Base-by-base conservation (phyloP, 2,797 vertebrate species). In the Cheirogaleus major region DNA sequence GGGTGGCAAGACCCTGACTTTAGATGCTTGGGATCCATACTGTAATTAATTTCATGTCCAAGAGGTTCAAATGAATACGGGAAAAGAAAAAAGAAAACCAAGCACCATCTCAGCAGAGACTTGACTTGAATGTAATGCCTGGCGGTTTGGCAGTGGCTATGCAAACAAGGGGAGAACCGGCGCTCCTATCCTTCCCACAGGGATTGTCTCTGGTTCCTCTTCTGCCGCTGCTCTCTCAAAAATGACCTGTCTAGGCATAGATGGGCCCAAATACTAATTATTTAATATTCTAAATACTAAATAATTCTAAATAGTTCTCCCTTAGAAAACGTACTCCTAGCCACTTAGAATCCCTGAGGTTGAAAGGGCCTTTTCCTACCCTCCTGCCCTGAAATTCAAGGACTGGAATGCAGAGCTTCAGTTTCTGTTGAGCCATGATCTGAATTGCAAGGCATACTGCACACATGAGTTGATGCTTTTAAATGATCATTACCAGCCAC, bases 381-480 rank as follows among this genome's bases (percentile, higher is more conserved):
- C n/a, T 35, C 4, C 35, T 57, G 23, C 67, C 52, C 63, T 94
- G 85, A 96, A 89, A 94, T 97, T 86, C 86, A 73, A 96, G 76
- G 80, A 72, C 52, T 41, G 20, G 79, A 12, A 70, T 0, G 4
- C 38, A 43, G 38, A 65, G 55, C 79, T 94, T 70, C 38, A 32
- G 80, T 48, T 96, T 93, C 92, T 65, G 95, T 70, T n/a, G 78
- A 57, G 70, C 48, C 65, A 69, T 22, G 61, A 90, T 83, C 91
- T 85, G 70, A 95, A 80, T 20, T 9, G 76, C 45, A 45, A 93
- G 75, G 75, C 17, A 3, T 32, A 73, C 1, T 55, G 87, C 73
- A 75, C 92, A 81, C 4, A 5, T 79, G 95, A 94, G 85, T 69
- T 73, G 88, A 96, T 70, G 93, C 97, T 97, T 98, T 97, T 97